Percentiles rank a stretch among this genome's conserved stretches.
Conservation (phyloP, 2,888 invertebrate genomes). For the Zhengitettix transpicula region DNA sequence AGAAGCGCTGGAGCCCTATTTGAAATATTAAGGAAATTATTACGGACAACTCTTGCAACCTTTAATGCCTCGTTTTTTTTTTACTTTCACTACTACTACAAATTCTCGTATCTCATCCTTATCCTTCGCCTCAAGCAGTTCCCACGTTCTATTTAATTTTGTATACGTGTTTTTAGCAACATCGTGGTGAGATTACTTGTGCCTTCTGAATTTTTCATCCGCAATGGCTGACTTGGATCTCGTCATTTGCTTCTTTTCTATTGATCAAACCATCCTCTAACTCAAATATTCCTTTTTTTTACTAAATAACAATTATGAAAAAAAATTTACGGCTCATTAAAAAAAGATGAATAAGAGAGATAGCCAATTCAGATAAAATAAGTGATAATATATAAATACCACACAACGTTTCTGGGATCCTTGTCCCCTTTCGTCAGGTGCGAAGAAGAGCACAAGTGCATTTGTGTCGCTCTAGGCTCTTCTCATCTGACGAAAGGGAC, state of each 20-base stretch:
- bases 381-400: too few relatives aligned
- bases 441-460: too few relatives aligned
- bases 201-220: background rate
- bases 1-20: background rate
- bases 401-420: too few relatives aligned
- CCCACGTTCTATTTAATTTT: background rate
- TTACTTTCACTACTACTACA: background rate
- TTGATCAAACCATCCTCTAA: background rate
- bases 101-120: background rate
- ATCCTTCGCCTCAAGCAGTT: background rate
- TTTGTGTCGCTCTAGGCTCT: too few relatives aligned
- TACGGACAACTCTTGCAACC: background rate
- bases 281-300: background rate
- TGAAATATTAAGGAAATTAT: background rate
- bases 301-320: background rate
- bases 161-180: background rate
- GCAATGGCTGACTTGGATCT: background rate
- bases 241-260: background rate
- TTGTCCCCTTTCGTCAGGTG: too few relatives aligned
- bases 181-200: background rate
- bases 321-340: too few relatives aligned
- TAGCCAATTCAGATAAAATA: too few relatives aligned
- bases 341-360: too few relatives aligned
- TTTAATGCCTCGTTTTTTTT: background rate
- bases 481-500: too few relatives aligned